Percentiles rank a stretch among this genome's conserved stretches.
These are phyloP conservation scores for Esox niger DNA, from an alignment of 2,113 vertebrate genomes.

Conservation along the genomic window DNA sequence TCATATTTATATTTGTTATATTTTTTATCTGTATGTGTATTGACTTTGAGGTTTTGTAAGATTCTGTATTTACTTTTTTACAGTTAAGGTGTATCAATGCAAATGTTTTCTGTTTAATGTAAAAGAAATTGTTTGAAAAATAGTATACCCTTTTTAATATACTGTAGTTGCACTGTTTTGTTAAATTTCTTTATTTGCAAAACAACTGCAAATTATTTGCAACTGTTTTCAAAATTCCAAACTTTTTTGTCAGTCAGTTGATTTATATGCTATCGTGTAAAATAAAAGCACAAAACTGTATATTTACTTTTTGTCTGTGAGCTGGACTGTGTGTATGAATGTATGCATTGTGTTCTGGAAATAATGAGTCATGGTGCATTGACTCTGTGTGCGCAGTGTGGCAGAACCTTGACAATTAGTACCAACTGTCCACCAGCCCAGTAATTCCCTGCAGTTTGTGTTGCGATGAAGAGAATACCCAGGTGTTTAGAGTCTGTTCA, in stretches of 20 bases:
- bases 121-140: slow-evolving; percentile 1
- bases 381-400: not conserved
- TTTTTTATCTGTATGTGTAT: slow-evolving; percentile 36
- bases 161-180: not conserved
- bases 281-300: not conserved
- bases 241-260: not conserved
- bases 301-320: not conserved
- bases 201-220: not conserved
- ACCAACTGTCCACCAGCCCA: slow-evolving; percentile 1
- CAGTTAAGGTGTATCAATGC: slow-evolving; percentile 19
- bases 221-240: not conserved
- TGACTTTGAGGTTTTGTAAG: slow-evolving; percentile 33
- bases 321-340: not conserved
- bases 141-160: not conserved
- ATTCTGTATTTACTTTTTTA: too few relatives aligned
- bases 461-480: slow-evolving; percentile 5
- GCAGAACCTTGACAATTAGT: not conserved
- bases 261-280: not conserved
- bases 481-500: not conserved
- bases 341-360: not conserved
- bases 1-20: slow-evolving; percentile 63
- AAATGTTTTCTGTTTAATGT: slow-evolving; percentile 3
- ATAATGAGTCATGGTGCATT: too few relatives aligned
- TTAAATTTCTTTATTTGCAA: not conserved
- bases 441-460: not conserved